Evolutionary conservation across 2,797 vertebrate genomes (phyloP), one percentile per base, ranked within the genome.

Genomic region (Tauraco hartlaubi): DNA sequence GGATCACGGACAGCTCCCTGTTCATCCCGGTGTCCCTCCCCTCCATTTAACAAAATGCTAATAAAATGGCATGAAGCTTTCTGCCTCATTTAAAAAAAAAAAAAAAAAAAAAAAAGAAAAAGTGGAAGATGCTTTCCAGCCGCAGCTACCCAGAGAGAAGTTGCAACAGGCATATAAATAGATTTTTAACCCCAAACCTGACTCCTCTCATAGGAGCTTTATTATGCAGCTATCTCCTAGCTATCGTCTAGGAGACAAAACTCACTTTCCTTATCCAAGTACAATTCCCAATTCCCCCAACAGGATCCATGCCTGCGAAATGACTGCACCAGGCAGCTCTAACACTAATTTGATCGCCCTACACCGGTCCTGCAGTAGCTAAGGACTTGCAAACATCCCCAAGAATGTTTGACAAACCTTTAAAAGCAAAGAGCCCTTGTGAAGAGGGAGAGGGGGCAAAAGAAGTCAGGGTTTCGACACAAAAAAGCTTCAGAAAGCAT

Each of bases 171-270:
- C 29, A 5, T 23, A 35, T 0, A 79, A 79, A 44, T 44, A 59
- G 39, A 76, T 69, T 88, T 94, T 87, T 58, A 86, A 72, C 22
- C 43, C 55, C 72, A 77, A 37, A 61, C 33, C 22, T 29, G 55
- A 89, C 21, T 72, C 26, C 15, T 74, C 61, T 79, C 5, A 0
- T n/a, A 12, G 1, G 1, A 74, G 44, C 39, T 79, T 76, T 43
- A 46, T 29, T 15, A 56, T 4, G 21, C 35, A 54, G 68, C n/a
- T 44, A 16, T 25, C 5, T 2, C 49, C 74, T 33, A n/a, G 35
- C 39, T 49, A 37, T 46, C 2, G 1, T 43, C 46, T 29, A 31
- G 58, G 37, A 87, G 74, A 49, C 74, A 74, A 79, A 82, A 74
- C 41, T 6, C 8, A 3, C 39, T 15, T 37, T 51, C 66, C 68